These are phyloP conservation scores for Clarias magur DNA, from an alignment of 2,113 vertebrate species.

Conservation along the genomic window DNA sequence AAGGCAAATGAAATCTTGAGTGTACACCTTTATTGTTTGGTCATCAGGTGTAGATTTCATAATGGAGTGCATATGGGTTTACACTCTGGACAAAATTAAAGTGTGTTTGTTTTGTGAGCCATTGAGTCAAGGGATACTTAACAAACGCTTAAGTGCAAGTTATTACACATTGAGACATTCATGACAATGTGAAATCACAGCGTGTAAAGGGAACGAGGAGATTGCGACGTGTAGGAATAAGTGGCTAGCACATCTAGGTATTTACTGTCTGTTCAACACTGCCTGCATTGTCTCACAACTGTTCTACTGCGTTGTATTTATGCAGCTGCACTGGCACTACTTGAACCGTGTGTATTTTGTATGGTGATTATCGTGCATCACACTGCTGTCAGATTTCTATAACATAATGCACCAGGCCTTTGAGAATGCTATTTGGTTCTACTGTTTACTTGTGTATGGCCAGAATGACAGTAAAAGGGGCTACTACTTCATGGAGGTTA, in stretches of 20 bases:
- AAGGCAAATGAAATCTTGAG: too few species aligned
- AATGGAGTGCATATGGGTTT: not conserved
- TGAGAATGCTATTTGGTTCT: not conserved
- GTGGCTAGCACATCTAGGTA: not conserved
- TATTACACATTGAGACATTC: not conserved
- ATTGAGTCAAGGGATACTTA: not conserved
- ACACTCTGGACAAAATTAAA: not conserved
- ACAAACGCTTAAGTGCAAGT: not conserved
- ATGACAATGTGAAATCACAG: not conserved
- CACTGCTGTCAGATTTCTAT: not conserved
- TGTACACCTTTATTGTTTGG: too few species aligned
- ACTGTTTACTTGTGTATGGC: not conserved
- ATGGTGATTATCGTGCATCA: not conserved
- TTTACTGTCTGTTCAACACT: slow-evolving; percentile 4
- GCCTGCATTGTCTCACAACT: not conserved
- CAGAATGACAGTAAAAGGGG: not conserved
- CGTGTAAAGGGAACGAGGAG: not conserved
- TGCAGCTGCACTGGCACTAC: not conserved
- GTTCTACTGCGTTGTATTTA: not conserved
- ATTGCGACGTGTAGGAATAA: not conserved
- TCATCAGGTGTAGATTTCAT: not conserved
- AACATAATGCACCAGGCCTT: not conserved
- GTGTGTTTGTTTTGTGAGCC: not conserved
- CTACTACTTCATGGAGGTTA: not conserved
- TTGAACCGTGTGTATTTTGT: not conserved